phyloP scores from a whole-genome alignment of 2,888 invertebrate genomes.

The Dryobotodes eremita region DNA sequence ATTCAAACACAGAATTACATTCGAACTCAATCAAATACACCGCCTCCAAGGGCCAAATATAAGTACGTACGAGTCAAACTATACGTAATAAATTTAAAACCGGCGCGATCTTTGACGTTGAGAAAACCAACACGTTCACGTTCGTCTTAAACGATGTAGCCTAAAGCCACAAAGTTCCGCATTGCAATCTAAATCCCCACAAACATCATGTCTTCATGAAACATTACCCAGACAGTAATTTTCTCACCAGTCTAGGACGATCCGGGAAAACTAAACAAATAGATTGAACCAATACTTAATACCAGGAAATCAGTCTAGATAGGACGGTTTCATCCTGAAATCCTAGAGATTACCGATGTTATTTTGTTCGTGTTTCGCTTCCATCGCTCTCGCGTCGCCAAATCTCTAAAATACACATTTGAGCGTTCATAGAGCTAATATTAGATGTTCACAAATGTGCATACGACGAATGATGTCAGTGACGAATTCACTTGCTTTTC shows the following conservation, averaged over 20 bases:
- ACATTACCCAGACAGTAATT: conserved; percentile 33
- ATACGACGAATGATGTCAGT: conserved; percentile 76
- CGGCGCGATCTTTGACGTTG: not conserved
- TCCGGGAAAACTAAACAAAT: conserved; percentile 42
- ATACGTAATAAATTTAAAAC: not conserved
- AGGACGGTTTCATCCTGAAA: conserved; percentile 56
- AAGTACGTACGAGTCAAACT: too few relatives aligned
- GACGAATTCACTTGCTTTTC: conserved; percentile 66
- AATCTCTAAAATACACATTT: conserved; percentile 76
- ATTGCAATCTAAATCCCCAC: conserved; percentile 31
- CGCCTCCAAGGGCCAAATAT: not conserved
- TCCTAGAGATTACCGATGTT: conserved; percentile 53
- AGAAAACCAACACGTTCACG: conserved; percentile 7
- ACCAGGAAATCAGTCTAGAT: conserved; percentile 51
- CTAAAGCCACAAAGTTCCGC: conserved; percentile 34
- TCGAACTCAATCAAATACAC: not conserved
- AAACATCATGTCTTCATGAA: conserved; percentile 25
- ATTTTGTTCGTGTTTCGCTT: conserved; percentile 59
- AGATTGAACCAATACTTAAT: conserved; percentile 32
- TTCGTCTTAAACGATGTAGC: conserved; percentile 9
- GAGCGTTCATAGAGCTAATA: conserved; percentile 74
- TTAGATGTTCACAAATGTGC: conserved; percentile 76
- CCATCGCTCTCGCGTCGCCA: conserved; percentile 67
- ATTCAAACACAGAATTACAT: not conserved
- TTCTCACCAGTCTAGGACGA: conserved; percentile 34